Conservation (phyloP, 2,888 invertebrate species). For the Dryadula phaetusa region DNA sequence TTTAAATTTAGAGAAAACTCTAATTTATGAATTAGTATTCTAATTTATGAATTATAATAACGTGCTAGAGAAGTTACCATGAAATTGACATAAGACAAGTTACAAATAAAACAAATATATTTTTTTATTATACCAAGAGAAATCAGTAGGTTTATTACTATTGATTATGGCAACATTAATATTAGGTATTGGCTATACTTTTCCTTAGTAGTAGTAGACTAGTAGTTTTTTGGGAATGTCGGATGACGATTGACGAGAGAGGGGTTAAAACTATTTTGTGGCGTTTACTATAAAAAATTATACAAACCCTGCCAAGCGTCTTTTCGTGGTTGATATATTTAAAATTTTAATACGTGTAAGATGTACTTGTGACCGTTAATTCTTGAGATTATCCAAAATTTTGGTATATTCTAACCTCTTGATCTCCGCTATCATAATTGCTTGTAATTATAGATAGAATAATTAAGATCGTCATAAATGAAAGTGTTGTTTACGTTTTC, state of each 20-base stretch:
- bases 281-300: constrained; percentile 50
- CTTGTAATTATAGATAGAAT: constrained; percentile 62
- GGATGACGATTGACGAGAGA: constrained; percentile 57
- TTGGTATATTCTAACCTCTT: constrained; percentile 62
- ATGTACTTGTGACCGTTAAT: constrained; percentile 23
- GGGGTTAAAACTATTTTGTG: constrained; percentile 52
- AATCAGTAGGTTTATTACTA: constrained; percentile 7
- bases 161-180: constrained; percentile 41
- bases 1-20: no score
- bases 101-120: background rate
- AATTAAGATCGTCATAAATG: constrained; percentile 64
- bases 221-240: constrained; percentile 66
- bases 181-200: constrained; percentile 28
- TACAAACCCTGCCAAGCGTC: constrained; percentile 26
- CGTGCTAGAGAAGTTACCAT: no score
- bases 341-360: constrained; percentile 20
- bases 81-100: no score
- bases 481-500: constrained; percentile 76
- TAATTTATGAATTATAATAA: background rate
- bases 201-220: constrained; percentile 40
- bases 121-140: background rate
- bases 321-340: constrained; percentile 29
- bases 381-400: constrained; percentile 27
- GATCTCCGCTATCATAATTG: constrained; percentile 58
- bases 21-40: no score